Conservation (phyloP, 2,797 vertebrate species). For the Hylomyscus alleni region DNA sequence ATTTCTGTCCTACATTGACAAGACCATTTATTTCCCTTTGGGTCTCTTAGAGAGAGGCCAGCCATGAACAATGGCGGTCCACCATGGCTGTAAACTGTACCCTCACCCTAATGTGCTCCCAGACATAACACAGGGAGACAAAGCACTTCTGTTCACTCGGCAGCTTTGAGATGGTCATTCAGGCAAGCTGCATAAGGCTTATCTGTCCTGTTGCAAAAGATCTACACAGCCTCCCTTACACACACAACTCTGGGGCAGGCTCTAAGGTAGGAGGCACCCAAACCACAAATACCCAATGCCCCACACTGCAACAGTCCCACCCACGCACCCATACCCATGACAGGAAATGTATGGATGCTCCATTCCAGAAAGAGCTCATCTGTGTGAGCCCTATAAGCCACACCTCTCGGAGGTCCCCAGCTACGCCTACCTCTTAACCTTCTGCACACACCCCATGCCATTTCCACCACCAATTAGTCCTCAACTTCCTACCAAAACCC, state of each 20-base stretch:
- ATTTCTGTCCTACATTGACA: conserved; percentile 13
- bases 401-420: neutral
- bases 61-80: neutral
- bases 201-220: neutral
- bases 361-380: neutral
- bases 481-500: neutral
- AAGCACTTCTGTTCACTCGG: neutral
- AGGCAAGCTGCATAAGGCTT: neutral
- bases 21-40: neutral
- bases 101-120: neutral
- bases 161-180: neutral
- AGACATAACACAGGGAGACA: neutral
- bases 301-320: rapidly evolving
- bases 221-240: neutral
- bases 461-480: neutral
- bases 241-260: neutral
- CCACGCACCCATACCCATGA: neutral
- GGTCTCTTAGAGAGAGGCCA: neutral
- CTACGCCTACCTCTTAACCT: neutral
- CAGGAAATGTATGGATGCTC: neutral
- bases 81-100: neutral
- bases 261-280: neutral
- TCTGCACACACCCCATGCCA: neutral
- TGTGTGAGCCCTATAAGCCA: neutral
- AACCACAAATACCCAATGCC: neutral